Conservation (phyloP, 2,797 vertebrate genomes). For the Sphaeramia orbicularis region DNA sequence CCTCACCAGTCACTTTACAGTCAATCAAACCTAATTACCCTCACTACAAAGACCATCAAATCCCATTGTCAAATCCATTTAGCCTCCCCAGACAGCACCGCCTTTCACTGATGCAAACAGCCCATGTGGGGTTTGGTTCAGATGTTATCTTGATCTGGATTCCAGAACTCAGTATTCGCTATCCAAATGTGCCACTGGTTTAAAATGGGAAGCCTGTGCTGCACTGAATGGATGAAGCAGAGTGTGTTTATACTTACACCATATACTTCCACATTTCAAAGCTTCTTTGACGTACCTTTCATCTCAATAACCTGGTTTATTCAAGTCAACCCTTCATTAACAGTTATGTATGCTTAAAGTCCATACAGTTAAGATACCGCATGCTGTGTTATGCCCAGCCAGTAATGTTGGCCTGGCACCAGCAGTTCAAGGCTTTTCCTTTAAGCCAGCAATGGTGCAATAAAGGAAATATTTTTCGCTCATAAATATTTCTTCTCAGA, state of each 20-base stretch:
- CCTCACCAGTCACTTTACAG: conserved; percentile 80
- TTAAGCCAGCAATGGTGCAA: conserved; percentile 9
- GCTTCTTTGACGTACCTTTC: conserved; percentile 9
- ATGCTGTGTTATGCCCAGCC: conserved; percentile 9
- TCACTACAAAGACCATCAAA: conserved; percentile 75
- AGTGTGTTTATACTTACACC: conserved; percentile 24
- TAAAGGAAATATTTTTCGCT: conserved; percentile 12
- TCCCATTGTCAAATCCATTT: conserved; percentile 79
- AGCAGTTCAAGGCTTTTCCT: not conserved
- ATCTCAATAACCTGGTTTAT: conserved; percentile 30
- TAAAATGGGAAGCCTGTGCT: conserved; percentile 31
- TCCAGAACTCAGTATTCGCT: conserved; percentile 48
- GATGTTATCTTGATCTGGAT: conserved; percentile 70
- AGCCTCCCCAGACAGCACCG: conserved; percentile 63
- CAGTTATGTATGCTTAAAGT: conserved; percentile 1
- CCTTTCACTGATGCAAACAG: conserved; percentile 71
- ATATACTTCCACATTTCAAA: conserved; percentile 1
- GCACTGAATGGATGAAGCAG: conserved; percentile 28
- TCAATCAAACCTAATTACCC: conserved; percentile 85
- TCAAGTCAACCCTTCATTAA: conserved; percentile 19
- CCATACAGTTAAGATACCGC: conserved; percentile 3
- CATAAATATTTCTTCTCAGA: not conserved
- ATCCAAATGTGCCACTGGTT: conserved; percentile 44
- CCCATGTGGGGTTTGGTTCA: conserved; percentile 70
- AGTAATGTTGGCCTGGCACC: conserved; percentile 5